Evolutionary conservation across 2,888 invertebrate species (phyloP).

Genomic region (Trimorus sp.): DNA sequence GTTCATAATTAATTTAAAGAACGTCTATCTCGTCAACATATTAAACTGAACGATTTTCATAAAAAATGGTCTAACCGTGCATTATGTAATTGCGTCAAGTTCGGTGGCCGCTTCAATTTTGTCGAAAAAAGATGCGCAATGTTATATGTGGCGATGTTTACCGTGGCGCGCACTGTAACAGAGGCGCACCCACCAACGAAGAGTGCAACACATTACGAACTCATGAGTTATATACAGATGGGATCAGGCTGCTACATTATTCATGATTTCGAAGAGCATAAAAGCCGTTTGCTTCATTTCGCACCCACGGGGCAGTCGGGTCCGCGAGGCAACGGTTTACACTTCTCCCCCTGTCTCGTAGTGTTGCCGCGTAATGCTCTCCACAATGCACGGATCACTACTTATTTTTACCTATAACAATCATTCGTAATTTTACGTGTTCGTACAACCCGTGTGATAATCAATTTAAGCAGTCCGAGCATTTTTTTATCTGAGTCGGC

Average conservation of each 20-base stretch:
- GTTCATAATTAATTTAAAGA: no score
- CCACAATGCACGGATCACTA: conserved; percentile 12
- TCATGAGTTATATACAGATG: conserved; percentile 74
- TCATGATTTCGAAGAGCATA: conserved; percentile 74
- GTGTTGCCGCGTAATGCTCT: conserved; percentile 14
- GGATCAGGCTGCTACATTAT: conserved; percentile 74
- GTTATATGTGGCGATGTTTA: conserved; percentile 28
- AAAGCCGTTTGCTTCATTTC: conserved; percentile 76
- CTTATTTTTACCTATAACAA: conserved; percentile 28
- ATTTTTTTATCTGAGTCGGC: no score
- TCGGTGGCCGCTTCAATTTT: conserved; percentile 13
- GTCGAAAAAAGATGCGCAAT: conserved; percentile 12
- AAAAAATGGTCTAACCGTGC: no score
- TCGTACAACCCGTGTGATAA: neutral
- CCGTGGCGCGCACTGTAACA: conserved; percentile 23
- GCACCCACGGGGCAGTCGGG: conserved; percentile 68
- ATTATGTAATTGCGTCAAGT: conserved; percentile 19
- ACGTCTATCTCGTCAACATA: no score
- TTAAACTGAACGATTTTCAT: no score
- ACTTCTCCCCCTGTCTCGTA: neutral
- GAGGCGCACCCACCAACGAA: conserved; percentile 17
- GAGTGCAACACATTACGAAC: conserved; percentile 72
- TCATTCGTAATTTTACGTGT: conserved; percentile 18
- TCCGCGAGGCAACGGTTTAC: conserved; percentile 45
- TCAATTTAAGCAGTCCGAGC: no score